Base-by-base conservation (phyloP, 1,140 invertebrate genomes). In the Phortica variegata region DNA sequence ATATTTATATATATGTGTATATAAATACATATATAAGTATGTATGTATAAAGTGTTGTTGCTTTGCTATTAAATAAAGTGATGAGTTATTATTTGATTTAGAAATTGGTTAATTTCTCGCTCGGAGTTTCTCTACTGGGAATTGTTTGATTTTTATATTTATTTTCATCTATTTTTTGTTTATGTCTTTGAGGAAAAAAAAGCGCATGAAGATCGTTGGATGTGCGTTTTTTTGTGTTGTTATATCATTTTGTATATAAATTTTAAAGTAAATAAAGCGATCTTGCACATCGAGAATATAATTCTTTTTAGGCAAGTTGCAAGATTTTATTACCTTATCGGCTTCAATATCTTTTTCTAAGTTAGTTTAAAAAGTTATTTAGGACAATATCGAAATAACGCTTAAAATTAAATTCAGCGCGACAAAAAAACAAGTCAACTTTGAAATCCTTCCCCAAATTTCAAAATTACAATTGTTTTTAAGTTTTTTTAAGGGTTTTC, bases 381-480 rank as follows among this genome's bases (percentile, higher is more conserved):
- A n/a, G n/a, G n/a, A n/a, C n/a, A n/a, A n/a, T n/a, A n/a, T n/a
- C n/a, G n/a, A n/a, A n/a, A n/a, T n/a, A n/a, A n/a, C n/a, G n/a
- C n/a, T n/a, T n/a, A n/a, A n/a, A n/a, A n/a, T n/a, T n/a, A n/a
- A n/a, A n/a, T n/a, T n/a, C n/a, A n/a, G n/a, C n/a, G n/a, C n/a
- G n/a, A n/a, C n/a, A 31, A 63, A 68, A 66, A 74, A 63, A 54
- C 51, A 61, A 56, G 61, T 53, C 62, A 59, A 56, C 61, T 52
- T 58, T 65, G 58, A 60, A 75, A 72, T 74, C 71, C 72, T 75
- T 75, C 72, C 72, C 72, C 72, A 75, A 75, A 75, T 65, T 72
- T 56, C 68, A 72, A 74, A 52, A 58, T 42, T 51, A 47, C 60
- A 60, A 55, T 57, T 48, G 71, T 72, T 74, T 65, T 56, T 44